phyloP scores from a whole-genome alignment of 2,797 vertebrate genomes.

The Serranus cabrilla region DNA sequence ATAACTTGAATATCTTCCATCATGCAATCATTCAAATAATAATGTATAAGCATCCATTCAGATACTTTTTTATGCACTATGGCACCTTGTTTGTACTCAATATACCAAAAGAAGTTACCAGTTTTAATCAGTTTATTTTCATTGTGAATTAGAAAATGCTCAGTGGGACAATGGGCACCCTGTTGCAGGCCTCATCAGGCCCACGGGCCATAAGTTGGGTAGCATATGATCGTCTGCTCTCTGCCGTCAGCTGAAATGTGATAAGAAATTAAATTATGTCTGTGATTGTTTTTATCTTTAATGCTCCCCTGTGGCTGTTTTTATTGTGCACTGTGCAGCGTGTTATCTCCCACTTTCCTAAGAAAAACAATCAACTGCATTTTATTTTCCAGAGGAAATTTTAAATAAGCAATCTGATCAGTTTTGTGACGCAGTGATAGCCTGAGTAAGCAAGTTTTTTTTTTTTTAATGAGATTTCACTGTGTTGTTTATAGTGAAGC shows the following conservation, averaged over 20 bases:
- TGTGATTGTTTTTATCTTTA: slow-evolving; percentile 8
- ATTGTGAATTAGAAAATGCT: no score
- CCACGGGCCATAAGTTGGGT: no score
- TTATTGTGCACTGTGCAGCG: slow-evolving; percentile 1
- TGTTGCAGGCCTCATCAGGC: no score
- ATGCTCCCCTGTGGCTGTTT: slow-evolving; percentile 15
- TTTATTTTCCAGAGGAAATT: slow-evolving; percentile 17
- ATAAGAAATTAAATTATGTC: background rate
- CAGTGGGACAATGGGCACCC: no score
- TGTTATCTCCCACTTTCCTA: slow-evolving; percentile 6
- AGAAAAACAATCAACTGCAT: slow-evolving; percentile 15
- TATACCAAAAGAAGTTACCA: no score
- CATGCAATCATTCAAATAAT: no score
- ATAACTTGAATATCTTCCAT: no score
- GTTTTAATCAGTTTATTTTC: no score
- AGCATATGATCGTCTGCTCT: slow-evolving; percentile 5
- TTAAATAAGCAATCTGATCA: slow-evolving; percentile 27
- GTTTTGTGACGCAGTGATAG: slow-evolving; percentile 25
- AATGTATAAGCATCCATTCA: no score
- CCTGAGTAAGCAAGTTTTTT: slow-evolving; percentile 37
- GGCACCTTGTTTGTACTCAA: no score
- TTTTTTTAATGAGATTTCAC: slow-evolving; percentile 32
- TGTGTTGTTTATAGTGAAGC: slow-evolving; percentile 48
- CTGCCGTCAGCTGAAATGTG: background rate
- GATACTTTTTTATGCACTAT: no score